Conservation (phyloP, 2,888 invertebrate species). For the Andrena praecox region DNA sequence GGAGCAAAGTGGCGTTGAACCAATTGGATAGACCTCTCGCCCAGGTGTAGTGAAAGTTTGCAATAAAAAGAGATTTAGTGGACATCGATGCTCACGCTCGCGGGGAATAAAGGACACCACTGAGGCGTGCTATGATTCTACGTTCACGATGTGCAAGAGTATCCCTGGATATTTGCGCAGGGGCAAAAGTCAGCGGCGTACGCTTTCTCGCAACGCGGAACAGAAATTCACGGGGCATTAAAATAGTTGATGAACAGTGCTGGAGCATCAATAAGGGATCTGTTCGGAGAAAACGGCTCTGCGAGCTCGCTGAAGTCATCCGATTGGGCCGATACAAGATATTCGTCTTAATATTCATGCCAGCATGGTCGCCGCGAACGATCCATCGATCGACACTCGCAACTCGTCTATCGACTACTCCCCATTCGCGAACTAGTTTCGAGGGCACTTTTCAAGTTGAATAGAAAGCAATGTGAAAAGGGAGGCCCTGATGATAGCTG, state of each 20-base stretch:
- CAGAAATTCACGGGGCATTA: conserved; percentile 47
- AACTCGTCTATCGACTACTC: conserved; percentile 38
- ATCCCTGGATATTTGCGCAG: neutral
- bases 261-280: conserved; percentile 38
- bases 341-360: conserved; percentile 72
- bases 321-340: conserved; percentile 49
- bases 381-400: conserved; percentile 52
- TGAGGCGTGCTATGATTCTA: neutral
- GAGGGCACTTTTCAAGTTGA: conserved; percentile 7
- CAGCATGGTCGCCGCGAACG: conserved; percentile 68
- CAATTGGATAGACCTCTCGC: neutral
- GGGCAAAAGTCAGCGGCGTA: conserved; percentile 9
- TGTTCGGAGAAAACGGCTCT: conserved; percentile 47
- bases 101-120: conserved; percentile 20
- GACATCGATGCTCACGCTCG: neutral
- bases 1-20: neutral
- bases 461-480: conserved; percentile 45
- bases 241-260: conserved; percentile 45
- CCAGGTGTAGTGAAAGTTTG: neutral
- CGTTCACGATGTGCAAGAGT: neutral
- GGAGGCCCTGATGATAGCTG: conserved; percentile 17
- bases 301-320: conserved; percentile 14
- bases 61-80: conserved; percentile 8
- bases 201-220: conserved; percentile 64
- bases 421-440: conserved; percentile 30